Conservation (phyloP, 2,797 vertebrate species). For the Erethizon dorsatum region DNA sequence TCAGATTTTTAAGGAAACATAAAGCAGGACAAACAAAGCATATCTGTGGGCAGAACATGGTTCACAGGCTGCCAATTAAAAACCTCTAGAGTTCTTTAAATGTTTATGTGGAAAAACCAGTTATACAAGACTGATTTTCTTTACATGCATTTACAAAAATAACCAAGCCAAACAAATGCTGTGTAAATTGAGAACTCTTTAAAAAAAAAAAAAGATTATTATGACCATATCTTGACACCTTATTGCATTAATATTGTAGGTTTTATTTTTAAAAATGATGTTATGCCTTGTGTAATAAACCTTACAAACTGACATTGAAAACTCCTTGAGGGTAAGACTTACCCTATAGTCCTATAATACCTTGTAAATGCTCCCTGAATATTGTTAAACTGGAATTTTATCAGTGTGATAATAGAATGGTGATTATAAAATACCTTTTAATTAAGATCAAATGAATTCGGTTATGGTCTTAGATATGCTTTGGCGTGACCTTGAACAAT, state of each 20-base stretch:
- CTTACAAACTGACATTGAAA: constrained; percentile 24
- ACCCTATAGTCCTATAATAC: background rate
- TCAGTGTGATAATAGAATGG: background rate
- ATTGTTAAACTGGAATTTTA: constrained; percentile 11
- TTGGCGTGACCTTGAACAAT: constrained; percentile 22
- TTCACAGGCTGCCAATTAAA: background rate
- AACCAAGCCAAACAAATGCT: constrained; percentile 29
- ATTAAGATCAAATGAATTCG: constrained; percentile 17
- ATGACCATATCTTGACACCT: background rate
- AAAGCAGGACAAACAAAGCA: background rate
- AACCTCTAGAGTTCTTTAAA: constrained; percentile 15
- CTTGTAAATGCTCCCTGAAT: constrained; percentile 30
- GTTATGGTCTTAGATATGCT: background rate
- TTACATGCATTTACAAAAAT: constrained; percentile 39
- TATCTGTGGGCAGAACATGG: constrained; percentile 25
- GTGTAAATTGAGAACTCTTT: constrained; percentile 21
- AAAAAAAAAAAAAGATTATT: background rate
- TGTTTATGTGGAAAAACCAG: constrained; percentile 54
- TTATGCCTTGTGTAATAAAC: background rate
- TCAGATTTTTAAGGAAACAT: background rate
- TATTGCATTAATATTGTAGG: background rate
- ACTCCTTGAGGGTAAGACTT: constrained; percentile 12
- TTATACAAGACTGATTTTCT: constrained; percentile 50
- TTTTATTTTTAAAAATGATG: constrained; percentile 60
- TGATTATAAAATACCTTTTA: constrained; percentile 44